Evolutionary conservation across 2,113 vertebrate genomes (phyloP), one percentile per base, ranked within the genome.

Genomic region (Ameiurus melas): DNA sequence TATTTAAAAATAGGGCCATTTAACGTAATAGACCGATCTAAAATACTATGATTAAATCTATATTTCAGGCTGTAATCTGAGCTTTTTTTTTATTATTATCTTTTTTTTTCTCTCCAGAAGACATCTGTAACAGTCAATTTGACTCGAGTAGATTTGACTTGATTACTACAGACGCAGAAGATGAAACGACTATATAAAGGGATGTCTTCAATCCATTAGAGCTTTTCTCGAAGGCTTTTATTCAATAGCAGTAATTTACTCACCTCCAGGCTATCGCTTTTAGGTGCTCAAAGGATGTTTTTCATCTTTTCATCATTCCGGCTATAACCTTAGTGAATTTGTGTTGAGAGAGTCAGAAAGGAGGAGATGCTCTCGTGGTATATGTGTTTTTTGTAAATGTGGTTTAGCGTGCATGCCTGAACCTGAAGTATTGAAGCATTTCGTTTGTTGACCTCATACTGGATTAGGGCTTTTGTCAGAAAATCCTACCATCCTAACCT

Each of bases 181-280:
- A 82, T 81, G 78, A 87, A 82, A 27, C 6, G 47, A 39, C 66
- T 71, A 43, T 36, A 87, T 87, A 82, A 87, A 81, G 77, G 25
- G 78, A 87, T 43, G 78, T 68, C 86, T 55, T 87, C 86, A 87
- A 82, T 87, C 86, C 78, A 87, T 87, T 87, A 87, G 62, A 70
- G 86, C 86, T 70, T 71, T 70, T 87, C 68, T 58, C 60, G 0
- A 9, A 27, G 86, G 62, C 62, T 82, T 87, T 87, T 82, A 87
- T 82, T 70, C 51, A 68, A 70, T 82, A n/a, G 47, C 47, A 19
- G 85, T 86, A 33, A 66, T 43, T 77, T 70, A 80, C 83, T 70
- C 47, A 70, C 83, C 83, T 85, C 66, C n/a, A 73, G 83, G 66
- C 83, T 66, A 68, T 70, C 39, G 27, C 66, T 85, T 70, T 85